Conservation (phyloP, 2,888 invertebrate genomes). For the Amphipyra berbera region DNA sequence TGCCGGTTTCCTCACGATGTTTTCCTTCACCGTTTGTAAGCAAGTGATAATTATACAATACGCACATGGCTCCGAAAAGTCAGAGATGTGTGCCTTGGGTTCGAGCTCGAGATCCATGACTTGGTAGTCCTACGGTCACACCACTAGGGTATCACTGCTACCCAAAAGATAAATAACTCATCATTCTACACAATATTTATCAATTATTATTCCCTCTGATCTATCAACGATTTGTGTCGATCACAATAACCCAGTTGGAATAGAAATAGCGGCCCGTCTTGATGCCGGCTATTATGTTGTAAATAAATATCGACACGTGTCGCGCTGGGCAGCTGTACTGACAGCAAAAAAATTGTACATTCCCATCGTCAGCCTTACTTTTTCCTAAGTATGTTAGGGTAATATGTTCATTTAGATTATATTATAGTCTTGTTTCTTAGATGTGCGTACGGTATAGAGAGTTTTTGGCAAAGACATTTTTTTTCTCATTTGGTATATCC, state of each 20-base stretch:
- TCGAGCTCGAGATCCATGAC: too few species aligned
- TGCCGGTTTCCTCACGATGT: too few species aligned
- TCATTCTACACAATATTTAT: background rate
- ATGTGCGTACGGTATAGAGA: too few species aligned
- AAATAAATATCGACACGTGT: slow-evolving; percentile 72
- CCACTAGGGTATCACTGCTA: too few species aligned
- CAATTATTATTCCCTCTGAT: background rate
- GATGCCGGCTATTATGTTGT: slow-evolving; percentile 61
- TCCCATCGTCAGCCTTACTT: too few species aligned
- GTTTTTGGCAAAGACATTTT: too few species aligned
- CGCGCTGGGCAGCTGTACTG: slow-evolving; percentile 30
- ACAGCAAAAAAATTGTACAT: slow-evolving; percentile 3
- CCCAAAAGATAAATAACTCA: background rate
- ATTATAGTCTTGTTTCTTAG: slow-evolving; percentile 1
- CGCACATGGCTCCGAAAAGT: too few species aligned
- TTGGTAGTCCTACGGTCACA: too few species aligned
- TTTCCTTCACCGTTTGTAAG: too few species aligned
- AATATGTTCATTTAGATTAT: slow-evolving; percentile 19
- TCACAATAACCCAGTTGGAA: slow-evolving; percentile 50
- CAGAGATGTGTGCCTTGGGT: too few species aligned
- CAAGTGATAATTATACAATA: too few species aligned
- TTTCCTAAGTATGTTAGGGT: background rate
- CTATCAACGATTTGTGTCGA: slow-evolving; percentile 34
- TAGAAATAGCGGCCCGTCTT: slow-evolving; percentile 45
- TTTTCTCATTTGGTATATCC: too few species aligned